A percentile compares a stretch with the other conserved stretches of the same genome.
phyloP scores from a whole-genome alignment of 2,888 invertebrate species.

The Polia nebulosa region DNA sequence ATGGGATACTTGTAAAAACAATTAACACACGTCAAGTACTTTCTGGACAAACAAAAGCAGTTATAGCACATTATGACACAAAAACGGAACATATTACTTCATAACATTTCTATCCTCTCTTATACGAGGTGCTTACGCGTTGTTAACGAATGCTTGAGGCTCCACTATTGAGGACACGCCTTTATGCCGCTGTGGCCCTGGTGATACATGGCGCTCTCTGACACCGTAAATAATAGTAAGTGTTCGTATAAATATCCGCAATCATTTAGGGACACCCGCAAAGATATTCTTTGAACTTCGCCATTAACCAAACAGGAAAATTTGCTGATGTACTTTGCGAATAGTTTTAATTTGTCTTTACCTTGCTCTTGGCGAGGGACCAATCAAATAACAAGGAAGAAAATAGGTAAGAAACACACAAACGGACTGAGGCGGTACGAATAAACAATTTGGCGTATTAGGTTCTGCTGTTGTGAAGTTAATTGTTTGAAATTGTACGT shows the following conservation, averaged over 20 bases:
- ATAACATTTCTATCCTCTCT: constrained; percentile 38
- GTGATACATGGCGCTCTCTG: constrained; percentile 48
- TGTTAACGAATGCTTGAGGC: constrained; percentile 58
- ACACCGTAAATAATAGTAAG: constrained; percentile 62
- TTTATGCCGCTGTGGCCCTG: constrained; percentile 36
- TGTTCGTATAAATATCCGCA: constrained; percentile 63
- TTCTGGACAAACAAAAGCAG: not conserved
- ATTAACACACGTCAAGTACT: not conserved
- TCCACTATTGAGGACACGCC: constrained; percentile 46
- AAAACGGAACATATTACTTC: constrained; percentile 38
- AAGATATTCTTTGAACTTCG: constrained; percentile 53
- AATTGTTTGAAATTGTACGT: constrained; percentile 29
- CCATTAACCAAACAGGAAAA: constrained; percentile 60
- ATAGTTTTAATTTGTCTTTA: constrained; percentile 62
- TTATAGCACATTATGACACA: constrained; percentile 10
- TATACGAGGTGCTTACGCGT: constrained; percentile 45
- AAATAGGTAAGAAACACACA: constrained; percentile 47
- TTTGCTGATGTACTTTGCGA: constrained; percentile 46
- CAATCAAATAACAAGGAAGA: constrained; percentile 31
- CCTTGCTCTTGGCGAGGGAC: constrained; percentile 33
- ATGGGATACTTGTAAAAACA: not conserved
- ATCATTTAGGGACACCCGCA: constrained; percentile 47
- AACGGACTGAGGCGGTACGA: constrained; percentile 22
- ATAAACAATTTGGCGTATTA: constrained; percentile 40
- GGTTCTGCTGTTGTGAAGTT: constrained; percentile 20